These are phyloP conservation scores for Battus philenor DNA, from an alignment of 1,140 invertebrate genomes.

Conservation along the genomic window DNA sequence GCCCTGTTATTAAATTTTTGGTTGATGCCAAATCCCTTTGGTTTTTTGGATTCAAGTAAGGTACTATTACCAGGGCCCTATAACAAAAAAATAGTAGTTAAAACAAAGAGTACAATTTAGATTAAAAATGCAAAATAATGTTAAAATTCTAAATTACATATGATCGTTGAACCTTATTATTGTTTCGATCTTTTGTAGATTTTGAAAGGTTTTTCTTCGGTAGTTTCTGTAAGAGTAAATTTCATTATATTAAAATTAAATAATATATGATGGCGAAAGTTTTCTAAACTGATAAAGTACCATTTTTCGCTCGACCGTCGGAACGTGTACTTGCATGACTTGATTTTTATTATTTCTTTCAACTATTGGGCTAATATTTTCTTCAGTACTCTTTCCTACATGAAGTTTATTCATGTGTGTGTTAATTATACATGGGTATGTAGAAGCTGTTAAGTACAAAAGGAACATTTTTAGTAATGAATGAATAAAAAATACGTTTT, in stretches of 20 bases:
- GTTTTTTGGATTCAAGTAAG: too few relatives aligned
- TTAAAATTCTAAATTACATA: slow-evolving; percentile 26
- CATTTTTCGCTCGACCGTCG: slow-evolving; percentile 54
- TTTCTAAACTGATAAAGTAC: slow-evolving; percentile 24
- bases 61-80: neutral
- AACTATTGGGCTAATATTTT: slow-evolving; percentile 14
- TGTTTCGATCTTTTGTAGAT: slow-evolving; percentile 45
- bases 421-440: neutral
- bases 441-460: neutral
- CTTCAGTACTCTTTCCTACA: slow-evolving; percentile 18
- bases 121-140: neutral
- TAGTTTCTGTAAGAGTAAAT: slow-evolving; percentile 31
- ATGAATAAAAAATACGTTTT: neutral
- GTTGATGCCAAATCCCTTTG: too few relatives aligned
- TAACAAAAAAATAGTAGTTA: too few relatives aligned
- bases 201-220: slow-evolving; percentile 54
- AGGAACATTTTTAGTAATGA: neutral
- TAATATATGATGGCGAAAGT: too few relatives aligned
- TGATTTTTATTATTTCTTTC: slow-evolving; percentile 38
- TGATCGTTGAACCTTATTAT: slow-evolving; percentile 37
- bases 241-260: too few relatives aligned
- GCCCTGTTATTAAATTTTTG: slow-evolving; percentile 11
- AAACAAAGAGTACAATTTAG: neutral
- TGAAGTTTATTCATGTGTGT: slow-evolving; percentile 5
- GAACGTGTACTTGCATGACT: slow-evolving; percentile 38